Evolutionary conservation across 1,140 invertebrate genomes (phyloP).

Genomic region (Contarinia nasturtii): DNA sequence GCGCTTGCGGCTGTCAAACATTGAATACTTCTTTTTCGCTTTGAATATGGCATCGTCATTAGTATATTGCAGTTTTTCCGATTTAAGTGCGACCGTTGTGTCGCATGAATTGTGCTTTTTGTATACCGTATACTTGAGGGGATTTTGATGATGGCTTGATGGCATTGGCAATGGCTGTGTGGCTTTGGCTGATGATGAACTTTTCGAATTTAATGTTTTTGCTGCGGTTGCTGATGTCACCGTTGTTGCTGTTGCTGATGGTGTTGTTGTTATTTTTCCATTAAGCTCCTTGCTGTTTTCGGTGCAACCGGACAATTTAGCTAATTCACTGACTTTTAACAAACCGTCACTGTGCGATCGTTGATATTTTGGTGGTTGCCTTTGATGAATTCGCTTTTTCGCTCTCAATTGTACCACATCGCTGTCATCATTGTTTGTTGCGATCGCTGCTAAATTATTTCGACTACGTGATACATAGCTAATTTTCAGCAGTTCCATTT

Average conservation of each 20-base stretch:
- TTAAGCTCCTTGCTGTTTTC: neutral
- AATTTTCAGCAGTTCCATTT: conserved; percentile 19
- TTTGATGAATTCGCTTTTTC: neutral
- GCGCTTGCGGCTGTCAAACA: conserved; percentile 1
- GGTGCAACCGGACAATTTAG: neutral
- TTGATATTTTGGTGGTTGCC: neutral
- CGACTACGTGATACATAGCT: conserved; percentile 12
- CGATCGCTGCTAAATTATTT: neutral
- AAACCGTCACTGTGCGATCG: neutral
- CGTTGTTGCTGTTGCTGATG: too few species aligned
- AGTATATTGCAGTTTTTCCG: neutral
- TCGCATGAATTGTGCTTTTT: conserved; percentile 1
- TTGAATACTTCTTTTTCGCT: conserved; percentile 1
- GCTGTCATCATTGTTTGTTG: neutral
- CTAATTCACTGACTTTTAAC: neutral
- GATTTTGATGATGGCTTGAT: neutral
- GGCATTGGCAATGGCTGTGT: neutral
- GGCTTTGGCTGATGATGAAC: neutral
- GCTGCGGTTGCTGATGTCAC: neutral
- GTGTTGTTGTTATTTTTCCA: neutral
- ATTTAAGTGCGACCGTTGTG: neutral
- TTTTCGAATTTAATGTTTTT: neutral
- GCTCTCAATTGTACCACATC: neutral
- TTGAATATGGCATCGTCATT: neutral
- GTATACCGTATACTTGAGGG: conserved; percentile 1